phyloP scores from a whole-genome alignment of 2,797 vertebrate genomes.

The Silurus aristotelis region DNA sequence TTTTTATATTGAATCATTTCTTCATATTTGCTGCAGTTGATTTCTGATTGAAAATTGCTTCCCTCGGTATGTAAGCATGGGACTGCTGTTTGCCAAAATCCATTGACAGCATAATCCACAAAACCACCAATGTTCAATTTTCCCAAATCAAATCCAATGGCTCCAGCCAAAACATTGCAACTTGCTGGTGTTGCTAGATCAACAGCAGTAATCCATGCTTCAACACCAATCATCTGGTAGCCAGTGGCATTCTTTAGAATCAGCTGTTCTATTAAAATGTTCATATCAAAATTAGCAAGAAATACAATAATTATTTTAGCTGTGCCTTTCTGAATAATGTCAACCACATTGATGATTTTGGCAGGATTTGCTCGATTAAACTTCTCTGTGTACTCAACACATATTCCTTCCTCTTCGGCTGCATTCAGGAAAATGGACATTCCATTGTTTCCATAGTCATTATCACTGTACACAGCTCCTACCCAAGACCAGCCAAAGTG shows the following conservation, averaged over 20 bases:
- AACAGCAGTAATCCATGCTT: slow-evolving; percentile 72
- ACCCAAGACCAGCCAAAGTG: slow-evolving; percentile 74
- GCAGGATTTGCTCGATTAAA: slow-evolving; percentile 67
- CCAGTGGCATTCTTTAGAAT: slow-evolving; percentile 68
- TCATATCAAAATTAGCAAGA: slow-evolving; percentile 70
- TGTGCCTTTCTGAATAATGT: slow-evolving; percentile 67
- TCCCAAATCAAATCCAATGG: slow-evolving; percentile 71
- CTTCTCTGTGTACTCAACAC: slow-evolving; percentile 71
- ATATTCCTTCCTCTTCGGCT: slow-evolving; percentile 70
- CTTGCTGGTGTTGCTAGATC: slow-evolving; percentile 70
- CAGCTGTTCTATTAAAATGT: slow-evolving; percentile 66
- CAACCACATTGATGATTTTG: slow-evolving; percentile 66
- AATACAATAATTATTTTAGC: slow-evolving; percentile 71
- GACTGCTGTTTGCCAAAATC: slow-evolving; percentile 68
- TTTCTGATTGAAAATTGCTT: neutral
- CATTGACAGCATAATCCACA: slow-evolving; percentile 62
- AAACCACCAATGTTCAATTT: slow-evolving; percentile 65
- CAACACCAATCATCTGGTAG: slow-evolving; percentile 73
- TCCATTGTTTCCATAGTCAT: slow-evolving; percentile 70
- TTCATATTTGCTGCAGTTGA: slow-evolving; percentile 71
- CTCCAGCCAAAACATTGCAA: slow-evolving; percentile 69
- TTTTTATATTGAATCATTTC: slow-evolving; percentile 75
- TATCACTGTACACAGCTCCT: slow-evolving; percentile 38
- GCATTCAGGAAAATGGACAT: slow-evolving; percentile 66
- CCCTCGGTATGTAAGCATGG: slow-evolving; percentile 49